Evolutionary conservation across 2,113 vertebrate genomes (phyloP), one percentile per base, ranked within the genome.

Genomic region (Silurus glanis): DNA sequence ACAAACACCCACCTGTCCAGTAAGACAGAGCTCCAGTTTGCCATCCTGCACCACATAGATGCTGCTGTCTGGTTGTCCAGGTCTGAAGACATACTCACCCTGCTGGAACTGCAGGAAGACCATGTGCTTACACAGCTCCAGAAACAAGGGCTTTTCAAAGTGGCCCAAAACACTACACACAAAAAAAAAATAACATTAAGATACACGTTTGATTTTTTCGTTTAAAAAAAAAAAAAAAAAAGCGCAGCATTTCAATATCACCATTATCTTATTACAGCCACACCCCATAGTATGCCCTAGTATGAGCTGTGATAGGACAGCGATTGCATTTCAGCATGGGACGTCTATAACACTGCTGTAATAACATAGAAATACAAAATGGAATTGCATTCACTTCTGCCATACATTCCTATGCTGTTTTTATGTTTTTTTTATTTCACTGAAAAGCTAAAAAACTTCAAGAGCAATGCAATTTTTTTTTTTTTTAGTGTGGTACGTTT

Each of bases 31-130:
- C 91, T 99, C 98, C 91, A 99, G 89, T 61, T 97, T 96, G 49
- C 98, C 98, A 0, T 99, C 97, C 91, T 98, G 97, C 58, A 99
- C 96, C 75, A 99, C 97, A 0, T 98, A 99, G 93, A 99, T 99
- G 93, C 97, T 97, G 95, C 93, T 96, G 53, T 99, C 97, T 0
- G 97, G 96, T 75, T 97, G 97, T 0, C 97, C 97, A 0, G 97
- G 97, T 2, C 96, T 94, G 90, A 99, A 97, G 14, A 99, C 96
- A 0, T 97, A 95, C 87, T 98, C 96, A 0, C 97, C 98, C 88
- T 98, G 97, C 80, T 96, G 92, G 85, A 96, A 97, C 87, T 97
- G 94, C 92, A 97, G 93, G 90, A 97, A 98, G 51, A 98, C 96
- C 97, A 98, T 97, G 94, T 99, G 97, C 76, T 97, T 96, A 89